phyloP scores from a whole-genome alignment of 2,113 vertebrate genomes.

The Cariama cristata region DNA sequence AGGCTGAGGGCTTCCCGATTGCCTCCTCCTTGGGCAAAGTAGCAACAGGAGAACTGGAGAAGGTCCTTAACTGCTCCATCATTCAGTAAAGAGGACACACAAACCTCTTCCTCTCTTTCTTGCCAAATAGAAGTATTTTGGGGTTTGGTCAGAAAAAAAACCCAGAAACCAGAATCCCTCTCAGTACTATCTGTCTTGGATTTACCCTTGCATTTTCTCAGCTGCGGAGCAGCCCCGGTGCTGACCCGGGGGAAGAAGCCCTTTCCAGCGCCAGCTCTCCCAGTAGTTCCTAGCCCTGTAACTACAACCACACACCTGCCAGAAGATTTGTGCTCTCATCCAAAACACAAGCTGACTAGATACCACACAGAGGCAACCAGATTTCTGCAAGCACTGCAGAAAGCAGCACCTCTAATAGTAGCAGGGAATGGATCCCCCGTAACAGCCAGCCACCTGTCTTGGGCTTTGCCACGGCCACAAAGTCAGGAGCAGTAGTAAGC shows the following conservation, averaged over 20 bases:
- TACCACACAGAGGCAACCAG: fast-evolving
- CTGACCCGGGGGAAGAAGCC: not conserved
- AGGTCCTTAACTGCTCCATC: not conserved
- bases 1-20: not conserved
- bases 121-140: not conserved
- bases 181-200: not conserved
- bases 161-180: not conserved
- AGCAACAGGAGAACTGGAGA: not conserved
- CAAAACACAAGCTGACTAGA: not conserved
- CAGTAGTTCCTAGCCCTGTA: not conserved
- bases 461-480: not conserved
- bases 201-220: not conserved
- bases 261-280: not conserved
- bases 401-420: not conserved
- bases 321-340: not conserved
- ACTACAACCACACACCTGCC: not conserved
- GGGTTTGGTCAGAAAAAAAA: not conserved
- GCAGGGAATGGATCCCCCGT: not conserved
- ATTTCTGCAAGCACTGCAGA: not conserved
- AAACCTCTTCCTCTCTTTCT: not conserved
- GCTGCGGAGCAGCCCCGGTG: not conserved
- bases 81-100: not conserved
- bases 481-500: not conserved
- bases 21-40: not conserved
- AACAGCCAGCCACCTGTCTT: not conserved